A percentile compares a stretch with the other conserved stretches of the same genome.
phyloP scores from a whole-genome alignment of 2,888 invertebrate species.

The Yponomeuta malinellus region DNA sequence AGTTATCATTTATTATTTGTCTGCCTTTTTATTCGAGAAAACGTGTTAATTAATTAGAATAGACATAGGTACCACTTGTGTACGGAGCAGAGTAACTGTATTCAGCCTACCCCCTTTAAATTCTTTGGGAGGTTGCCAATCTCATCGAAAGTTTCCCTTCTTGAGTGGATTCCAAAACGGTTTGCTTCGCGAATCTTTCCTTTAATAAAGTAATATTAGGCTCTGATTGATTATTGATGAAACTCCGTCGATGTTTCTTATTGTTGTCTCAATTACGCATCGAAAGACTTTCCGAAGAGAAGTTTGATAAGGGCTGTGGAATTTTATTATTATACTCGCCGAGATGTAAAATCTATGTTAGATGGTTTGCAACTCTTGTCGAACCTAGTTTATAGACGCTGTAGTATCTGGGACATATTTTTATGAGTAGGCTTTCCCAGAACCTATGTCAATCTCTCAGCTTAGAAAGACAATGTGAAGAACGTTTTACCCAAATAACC shows the following conservation, averaged over 20 bases:
- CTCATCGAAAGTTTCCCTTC: slow-evolving; percentile 57
- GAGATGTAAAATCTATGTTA: too few relatives aligned
- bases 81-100: not conserved
- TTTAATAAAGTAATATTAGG: slow-evolving; percentile 47
- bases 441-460: too few relatives aligned
- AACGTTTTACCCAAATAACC: too few relatives aligned
- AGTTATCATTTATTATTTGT: too few relatives aligned
- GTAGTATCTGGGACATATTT: too few relatives aligned
- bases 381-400: too few relatives aligned
- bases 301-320: not conserved
- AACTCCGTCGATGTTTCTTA: slow-evolving; percentile 31
- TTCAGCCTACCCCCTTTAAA: not conserved
- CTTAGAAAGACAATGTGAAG: too few relatives aligned
- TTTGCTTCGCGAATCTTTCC: slow-evolving; percentile 20
- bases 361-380: too few relatives aligned
- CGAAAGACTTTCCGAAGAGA: not conserved
- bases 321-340: too few relatives aligned
- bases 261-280: slow-evolving; percentile 2
- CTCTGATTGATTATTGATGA: slow-evolving; percentile 50
- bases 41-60: too few relatives aligned
- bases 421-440: too few relatives aligned
- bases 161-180: slow-evolving; percentile 16
- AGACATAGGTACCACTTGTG: not conserved
- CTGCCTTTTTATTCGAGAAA: too few relatives aligned
- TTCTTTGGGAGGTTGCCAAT: slow-evolving; percentile 61